Percentiles rank a stretch among this genome's conserved stretches.
Conservation (phyloP, 2,888 invertebrate species). For the Nipponacmea schrenckii region DNA sequence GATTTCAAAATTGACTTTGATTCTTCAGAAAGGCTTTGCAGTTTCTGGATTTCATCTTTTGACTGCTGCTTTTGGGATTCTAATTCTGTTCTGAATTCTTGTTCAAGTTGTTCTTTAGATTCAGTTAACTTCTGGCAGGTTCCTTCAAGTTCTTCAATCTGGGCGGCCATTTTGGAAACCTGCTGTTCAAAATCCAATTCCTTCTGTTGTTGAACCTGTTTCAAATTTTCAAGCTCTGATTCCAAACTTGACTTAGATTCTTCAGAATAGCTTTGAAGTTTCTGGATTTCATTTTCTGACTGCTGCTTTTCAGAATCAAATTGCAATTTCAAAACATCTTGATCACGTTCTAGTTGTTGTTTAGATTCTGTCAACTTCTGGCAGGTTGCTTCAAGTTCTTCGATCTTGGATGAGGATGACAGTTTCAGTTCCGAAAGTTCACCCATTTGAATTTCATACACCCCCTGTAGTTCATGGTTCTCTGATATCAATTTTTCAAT, state of each 20-base stretch:
- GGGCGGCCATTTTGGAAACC: not conserved
- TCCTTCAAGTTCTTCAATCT: conserved; percentile 6
- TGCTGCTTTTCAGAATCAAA: conserved; percentile 8
- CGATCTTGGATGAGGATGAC: conserved; percentile 20
- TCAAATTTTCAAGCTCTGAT: not conserved
- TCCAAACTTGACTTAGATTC: not conserved
- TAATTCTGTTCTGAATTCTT: conserved; percentile 5
- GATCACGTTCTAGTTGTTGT: too few species aligned
- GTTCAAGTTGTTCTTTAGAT: too few species aligned
- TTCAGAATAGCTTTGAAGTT: not conserved
- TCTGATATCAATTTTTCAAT: conserved; percentile 9
- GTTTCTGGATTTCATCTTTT: conserved; percentile 4
- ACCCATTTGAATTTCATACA: conserved; percentile 10
- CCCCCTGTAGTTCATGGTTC: conserved; percentile 17
- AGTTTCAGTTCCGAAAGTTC: conserved; percentile 18
- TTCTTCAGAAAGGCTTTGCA: not conserved
- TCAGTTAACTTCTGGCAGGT: not conserved
- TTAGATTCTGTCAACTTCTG: not conserved
- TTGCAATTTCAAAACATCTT: not conserved
- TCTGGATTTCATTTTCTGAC: conserved; percentile 8
- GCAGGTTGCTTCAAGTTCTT: conserved; percentile 15
- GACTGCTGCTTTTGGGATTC: conserved; percentile 10
- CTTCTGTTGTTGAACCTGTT: not conserved
- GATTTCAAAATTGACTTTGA: not conserved
- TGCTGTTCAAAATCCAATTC: not conserved